These are phyloP conservation scores for Tychaedon coryphoeus DNA, from an alignment of 2,113 vertebrate genomes.

Conservation along the genomic window DNA sequence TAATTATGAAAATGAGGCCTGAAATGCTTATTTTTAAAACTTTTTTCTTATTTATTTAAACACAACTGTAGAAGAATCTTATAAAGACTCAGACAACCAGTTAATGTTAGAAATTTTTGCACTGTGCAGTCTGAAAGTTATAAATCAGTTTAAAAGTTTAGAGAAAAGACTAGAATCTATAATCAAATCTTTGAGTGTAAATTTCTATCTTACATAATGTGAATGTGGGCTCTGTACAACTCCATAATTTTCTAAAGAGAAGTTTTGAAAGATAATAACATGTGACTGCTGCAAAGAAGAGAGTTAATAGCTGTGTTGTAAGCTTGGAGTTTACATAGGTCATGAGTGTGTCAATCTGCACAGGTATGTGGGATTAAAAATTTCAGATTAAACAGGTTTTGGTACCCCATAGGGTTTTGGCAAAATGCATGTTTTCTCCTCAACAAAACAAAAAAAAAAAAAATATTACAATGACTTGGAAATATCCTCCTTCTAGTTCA, in stretches of 20 bases:
- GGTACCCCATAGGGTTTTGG: background rate
- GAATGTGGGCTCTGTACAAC: background rate
- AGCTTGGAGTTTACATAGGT: background rate
- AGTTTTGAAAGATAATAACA: background rate
- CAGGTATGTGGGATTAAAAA: background rate
- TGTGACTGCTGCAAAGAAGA: background rate
- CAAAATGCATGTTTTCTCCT: background rate
- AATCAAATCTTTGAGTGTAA: background rate
- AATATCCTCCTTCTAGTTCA: background rate
- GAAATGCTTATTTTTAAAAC: background rate
- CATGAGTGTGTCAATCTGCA: background rate
- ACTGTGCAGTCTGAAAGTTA: background rate
- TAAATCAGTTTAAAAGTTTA: background rate
- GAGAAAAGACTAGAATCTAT: background rate
- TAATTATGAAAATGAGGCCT: background rate
- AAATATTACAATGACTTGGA: background rate
- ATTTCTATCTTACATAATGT: background rate
- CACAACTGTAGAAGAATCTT: background rate
- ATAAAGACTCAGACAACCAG: background rate
- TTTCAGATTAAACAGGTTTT: background rate
- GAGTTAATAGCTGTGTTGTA: background rate
- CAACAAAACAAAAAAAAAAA: background rate
- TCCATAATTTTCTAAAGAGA: background rate
- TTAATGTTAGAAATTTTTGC: background rate
- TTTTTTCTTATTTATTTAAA: background rate